phyloP scores from a whole-genome alignment of 2,888 invertebrate genomes.

The Halictus ligatus region DNA sequence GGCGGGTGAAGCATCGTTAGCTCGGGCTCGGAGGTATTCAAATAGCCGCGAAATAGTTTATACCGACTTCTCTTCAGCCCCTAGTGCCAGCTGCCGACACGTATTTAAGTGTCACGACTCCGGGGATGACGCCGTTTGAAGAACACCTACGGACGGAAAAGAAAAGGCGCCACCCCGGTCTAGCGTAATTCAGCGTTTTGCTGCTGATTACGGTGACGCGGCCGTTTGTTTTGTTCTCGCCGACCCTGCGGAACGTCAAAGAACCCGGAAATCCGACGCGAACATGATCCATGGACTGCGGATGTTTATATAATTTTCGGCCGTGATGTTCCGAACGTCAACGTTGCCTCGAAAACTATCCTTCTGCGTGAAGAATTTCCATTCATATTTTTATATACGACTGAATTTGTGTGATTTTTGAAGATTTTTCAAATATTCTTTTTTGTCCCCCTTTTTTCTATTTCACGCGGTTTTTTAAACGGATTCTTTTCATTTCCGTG shows the following conservation, averaged over 20 bases:
- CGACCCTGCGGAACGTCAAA: not conserved
- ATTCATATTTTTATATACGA: too few species aligned
- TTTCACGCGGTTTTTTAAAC: too few species aligned
- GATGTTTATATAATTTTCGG: conserved; percentile 1
- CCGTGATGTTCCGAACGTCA: not conserved
- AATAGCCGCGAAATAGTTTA: conserved; percentile 74
- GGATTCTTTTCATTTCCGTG: too few species aligned
- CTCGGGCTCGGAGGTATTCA: conserved; percentile 71
- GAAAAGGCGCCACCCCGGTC: conserved; percentile 15
- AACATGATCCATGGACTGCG: not conserved
- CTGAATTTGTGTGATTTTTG: too few species aligned
- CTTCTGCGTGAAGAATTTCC: not conserved
- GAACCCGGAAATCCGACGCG: not conserved
- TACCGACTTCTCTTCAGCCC: conserved; percentile 58
- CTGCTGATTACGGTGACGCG: conserved; percentile 26
- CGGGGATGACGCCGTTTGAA: conserved; percentile 25
- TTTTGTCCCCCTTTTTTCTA: too few species aligned
- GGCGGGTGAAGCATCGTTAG: conserved; percentile 73
- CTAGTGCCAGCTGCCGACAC: conserved; percentile 60
- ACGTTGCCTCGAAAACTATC: not conserved
- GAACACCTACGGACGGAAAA: conserved; percentile 14
- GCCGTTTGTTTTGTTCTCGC: conserved; percentile 8
- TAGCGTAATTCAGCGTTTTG: conserved; percentile 29
- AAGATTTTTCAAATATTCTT: too few species aligned
- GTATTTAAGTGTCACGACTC: conserved; percentile 68